These are phyloP conservation scores for Gryllus longicercus DNA, from an alignment of 2,888 invertebrate species.

Conservation along the genomic window DNA sequence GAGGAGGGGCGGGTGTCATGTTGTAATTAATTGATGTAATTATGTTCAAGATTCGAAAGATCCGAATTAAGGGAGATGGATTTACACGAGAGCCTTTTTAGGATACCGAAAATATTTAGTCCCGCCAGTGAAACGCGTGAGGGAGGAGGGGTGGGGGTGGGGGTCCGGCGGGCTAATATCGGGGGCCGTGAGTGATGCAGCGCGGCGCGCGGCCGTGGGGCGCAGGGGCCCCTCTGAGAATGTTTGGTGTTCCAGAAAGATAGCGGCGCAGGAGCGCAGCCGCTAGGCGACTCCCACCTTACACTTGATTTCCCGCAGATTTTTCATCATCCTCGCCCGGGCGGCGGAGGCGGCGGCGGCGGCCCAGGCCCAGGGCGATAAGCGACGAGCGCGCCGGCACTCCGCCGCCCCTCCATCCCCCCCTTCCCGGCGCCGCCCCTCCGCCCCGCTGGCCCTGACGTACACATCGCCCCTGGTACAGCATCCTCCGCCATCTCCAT, in stretches of 20 bases:
- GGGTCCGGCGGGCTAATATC: not conserved
- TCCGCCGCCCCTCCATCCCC: slow-evolving; percentile 39
- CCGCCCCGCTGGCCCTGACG: slow-evolving; percentile 34
- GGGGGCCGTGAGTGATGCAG: not conserved
- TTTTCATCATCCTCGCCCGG: slow-evolving; percentile 36
- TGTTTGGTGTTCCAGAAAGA: slow-evolving; percentile 37
- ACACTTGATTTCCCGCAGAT: slow-evolving; percentile 50
- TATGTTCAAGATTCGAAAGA: too few species aligned
- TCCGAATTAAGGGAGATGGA: too few species aligned
- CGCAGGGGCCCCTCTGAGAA: slow-evolving; percentile 27
- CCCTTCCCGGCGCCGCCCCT: slow-evolving; percentile 33
- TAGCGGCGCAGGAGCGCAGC: slow-evolving; percentile 27
- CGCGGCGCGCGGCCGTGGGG: not conserved
- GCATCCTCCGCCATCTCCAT: slow-evolving; percentile 31
- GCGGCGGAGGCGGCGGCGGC: slow-evolving; percentile 37
- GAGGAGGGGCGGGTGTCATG: not conserved
- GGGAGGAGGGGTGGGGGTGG: not conserved
- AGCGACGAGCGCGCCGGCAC: slow-evolving; percentile 26
- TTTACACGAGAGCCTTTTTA: too few species aligned
- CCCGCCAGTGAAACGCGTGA: not conserved
- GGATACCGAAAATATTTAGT: too few species aligned
- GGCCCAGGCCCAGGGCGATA: slow-evolving; percentile 28
- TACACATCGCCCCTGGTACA: not conserved
- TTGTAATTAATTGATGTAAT: too few species aligned
- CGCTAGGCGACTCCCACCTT: slow-evolving; percentile 29